These are phyloP conservation scores for Hyposmocoma kahamanoa DNA, from an alignment of 1,140 invertebrate genomes.

Conservation along the genomic window DNA sequence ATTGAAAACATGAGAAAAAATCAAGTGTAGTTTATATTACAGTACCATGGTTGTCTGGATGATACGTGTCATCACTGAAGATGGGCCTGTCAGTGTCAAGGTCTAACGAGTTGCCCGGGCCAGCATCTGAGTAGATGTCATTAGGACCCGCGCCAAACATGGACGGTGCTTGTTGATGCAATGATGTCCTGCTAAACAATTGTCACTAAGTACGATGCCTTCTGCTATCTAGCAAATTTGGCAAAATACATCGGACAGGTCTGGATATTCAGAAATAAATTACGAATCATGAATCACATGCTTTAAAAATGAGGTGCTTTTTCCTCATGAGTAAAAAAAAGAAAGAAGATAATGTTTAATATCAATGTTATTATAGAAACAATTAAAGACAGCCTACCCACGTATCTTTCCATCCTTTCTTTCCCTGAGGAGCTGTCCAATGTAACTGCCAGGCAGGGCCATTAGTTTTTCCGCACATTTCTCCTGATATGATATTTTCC, in stretches of 20 bases:
- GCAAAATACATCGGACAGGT: too few relatives aligned
- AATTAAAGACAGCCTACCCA: conserved; percentile 35
- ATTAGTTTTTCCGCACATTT: conserved; percentile 85
- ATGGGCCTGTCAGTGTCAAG: conserved; percentile 50
- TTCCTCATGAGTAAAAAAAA: too few relatives aligned
- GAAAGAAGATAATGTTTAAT: too few relatives aligned
- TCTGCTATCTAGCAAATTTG: too few relatives aligned
- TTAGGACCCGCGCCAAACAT: conserved; percentile 48
- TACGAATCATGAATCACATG: too few relatives aligned
- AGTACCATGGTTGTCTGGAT: conserved; percentile 33
- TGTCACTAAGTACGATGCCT: too few relatives aligned
- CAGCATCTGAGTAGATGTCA: conserved; percentile 61
- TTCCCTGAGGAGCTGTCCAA: conserved; percentile 76
- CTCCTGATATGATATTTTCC: conserved; percentile 83
- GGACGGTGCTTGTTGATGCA: conserved; percentile 12
- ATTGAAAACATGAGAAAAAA: too few relatives aligned
- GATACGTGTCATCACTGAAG: conserved; percentile 47
- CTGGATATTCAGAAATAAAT: too few relatives aligned
- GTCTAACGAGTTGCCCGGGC: conserved; percentile 50
- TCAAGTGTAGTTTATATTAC: too few relatives aligned
- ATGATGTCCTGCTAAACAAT: conserved; percentile 7
- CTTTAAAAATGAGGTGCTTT: too few relatives aligned
- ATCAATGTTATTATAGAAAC: too few relatives aligned
- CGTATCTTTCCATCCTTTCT: conserved; percentile 50
- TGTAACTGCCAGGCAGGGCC: conserved; percentile 75